Base-by-base conservation (phyloP, 2,888 invertebrate genomes). In the Chalcosyrphus nemorum region DNA sequence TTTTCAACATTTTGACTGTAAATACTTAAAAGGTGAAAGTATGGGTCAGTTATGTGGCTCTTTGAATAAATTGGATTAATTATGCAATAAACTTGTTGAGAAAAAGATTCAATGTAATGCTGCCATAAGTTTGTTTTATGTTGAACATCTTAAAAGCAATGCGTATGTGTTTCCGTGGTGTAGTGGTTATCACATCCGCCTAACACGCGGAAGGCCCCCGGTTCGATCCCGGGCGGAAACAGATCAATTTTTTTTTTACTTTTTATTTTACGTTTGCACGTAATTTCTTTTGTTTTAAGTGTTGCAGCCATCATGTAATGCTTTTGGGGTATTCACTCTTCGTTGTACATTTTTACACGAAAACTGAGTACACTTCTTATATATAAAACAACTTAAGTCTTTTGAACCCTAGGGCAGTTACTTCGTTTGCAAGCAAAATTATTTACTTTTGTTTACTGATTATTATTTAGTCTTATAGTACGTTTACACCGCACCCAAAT, bases 191-290 rank as follows among this genome's bases (percentile, higher is more conserved):
- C 88, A 88, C 87, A 87, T 88, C 87, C 87, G 88, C 88, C 88
- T 88, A 87, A 88, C 88, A 88, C 88, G 88, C 88, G 87, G 87
- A 88, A 88, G 88, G 88, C 88, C 88, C 88, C 87, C 87, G 88
- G 88, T 88, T 88, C 88, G 88, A 88, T 87, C 88, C 88, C 88
- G 87, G 87, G 87, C 87, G 87, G 88, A 88, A 88, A 87, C 88
- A 88, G 1, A 11, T 9, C 29, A 47, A 21, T 71, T 75, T 76
- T 68, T 47, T 29, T 21, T n/a, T 45, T 43, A 35, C 7, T 27
- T 21, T 61, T 9, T 1, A 9, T 9, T 45, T n/a, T n/a, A n/a
- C 24, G 24, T 24, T 24, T 4, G 4, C 24, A 24, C 24, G 24
- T 24, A 24, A 24, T 4, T 24, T 24, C 24, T 24, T 24, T 24